These are phyloP conservation scores for Mactromeris polynyma DNA, from an alignment of 2,888 invertebrate species.

Conservation along the genomic window DNA sequence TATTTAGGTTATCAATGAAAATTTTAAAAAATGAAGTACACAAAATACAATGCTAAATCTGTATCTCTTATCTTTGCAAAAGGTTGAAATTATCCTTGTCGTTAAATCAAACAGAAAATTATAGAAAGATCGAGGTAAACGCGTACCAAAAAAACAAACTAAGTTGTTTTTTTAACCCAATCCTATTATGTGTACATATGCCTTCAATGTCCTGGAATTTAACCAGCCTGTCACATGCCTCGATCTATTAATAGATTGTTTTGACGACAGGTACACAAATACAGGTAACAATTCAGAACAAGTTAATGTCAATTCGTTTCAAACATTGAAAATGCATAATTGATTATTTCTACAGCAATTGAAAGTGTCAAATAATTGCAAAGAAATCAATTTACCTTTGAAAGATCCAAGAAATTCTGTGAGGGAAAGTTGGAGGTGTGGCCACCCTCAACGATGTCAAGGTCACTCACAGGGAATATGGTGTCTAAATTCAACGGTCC, in stretches of 20 bases:
- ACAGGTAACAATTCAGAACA: conserved; percentile 9
- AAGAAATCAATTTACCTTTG: conserved; percentile 52
- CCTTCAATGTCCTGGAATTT: background rate
- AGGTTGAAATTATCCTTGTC: too few species aligned
- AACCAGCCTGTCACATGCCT: conserved; percentile 29
- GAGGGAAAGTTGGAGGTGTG: conserved; percentile 55
- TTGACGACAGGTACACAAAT: conserved; percentile 32
- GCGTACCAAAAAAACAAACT: background rate
- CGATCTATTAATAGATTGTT: conserved; percentile 29
- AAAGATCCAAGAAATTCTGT: conserved; percentile 48
- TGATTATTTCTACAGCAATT: background rate
- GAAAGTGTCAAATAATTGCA: background rate
- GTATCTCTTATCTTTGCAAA: background rate
- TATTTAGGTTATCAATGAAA: background rate
- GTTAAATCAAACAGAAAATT: too few species aligned
- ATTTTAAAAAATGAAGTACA: background rate
- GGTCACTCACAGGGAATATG: conserved; percentile 61
- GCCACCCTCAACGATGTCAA: conserved; percentile 62
- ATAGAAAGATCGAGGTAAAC: too few species aligned
- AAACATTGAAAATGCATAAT: background rate
- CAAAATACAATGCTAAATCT: background rate
- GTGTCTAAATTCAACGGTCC: conserved; percentile 65
- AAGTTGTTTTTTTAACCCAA: background rate
- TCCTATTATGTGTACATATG: too few species aligned
- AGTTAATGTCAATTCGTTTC: background rate